phyloP scores from a whole-genome alignment of 2,113 vertebrate species.

The Paraplagusia blochii region DNA sequence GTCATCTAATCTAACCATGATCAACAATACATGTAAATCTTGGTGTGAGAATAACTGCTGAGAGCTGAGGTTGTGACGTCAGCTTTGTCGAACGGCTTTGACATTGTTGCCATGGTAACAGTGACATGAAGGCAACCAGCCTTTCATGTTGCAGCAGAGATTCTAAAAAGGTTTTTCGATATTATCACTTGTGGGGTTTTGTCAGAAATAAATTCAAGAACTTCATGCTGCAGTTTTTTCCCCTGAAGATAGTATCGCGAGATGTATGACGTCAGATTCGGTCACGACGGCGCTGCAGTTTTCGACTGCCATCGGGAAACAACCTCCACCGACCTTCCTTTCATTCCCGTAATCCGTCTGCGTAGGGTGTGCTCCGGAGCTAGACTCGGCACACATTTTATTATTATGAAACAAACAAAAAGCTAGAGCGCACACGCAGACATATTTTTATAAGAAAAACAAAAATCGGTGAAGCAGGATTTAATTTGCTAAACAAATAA shows the following conservation, averaged over 20 bases:
- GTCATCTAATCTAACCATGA: too few species aligned
- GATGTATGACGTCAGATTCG: conserved; percentile 28
- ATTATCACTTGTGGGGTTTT: too few species aligned
- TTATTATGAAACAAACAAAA: conserved; percentile 82
- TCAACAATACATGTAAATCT: too few species aligned
- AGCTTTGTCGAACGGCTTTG: too few species aligned
- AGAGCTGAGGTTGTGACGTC: too few species aligned
- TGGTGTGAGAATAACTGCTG: too few species aligned
- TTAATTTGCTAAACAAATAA: conserved; percentile 62
- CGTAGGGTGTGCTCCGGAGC: conserved; percentile 82
- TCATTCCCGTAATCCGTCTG: conserved; percentile 71
- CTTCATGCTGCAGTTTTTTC: background rate
- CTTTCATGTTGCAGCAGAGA: too few species aligned
- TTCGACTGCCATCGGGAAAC: conserved; percentile 50
- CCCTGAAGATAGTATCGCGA: conserved; percentile 45
- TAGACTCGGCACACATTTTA: conserved; percentile 85
- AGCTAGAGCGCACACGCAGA: conserved; percentile 76
- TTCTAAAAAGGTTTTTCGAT: too few species aligned
- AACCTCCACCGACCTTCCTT: conserved; percentile 66
- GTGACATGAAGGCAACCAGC: too few species aligned
- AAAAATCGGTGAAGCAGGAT: conserved; percentile 81
- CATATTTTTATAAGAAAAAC: conserved; percentile 75
- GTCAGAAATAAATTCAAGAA: background rate
- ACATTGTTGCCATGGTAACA: too few species aligned
- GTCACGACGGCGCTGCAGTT: conserved; percentile 31